Evolutionary conservation across 2,888 invertebrate species (phyloP).

Genomic region (Synanthedon formicaeformis): DNA sequence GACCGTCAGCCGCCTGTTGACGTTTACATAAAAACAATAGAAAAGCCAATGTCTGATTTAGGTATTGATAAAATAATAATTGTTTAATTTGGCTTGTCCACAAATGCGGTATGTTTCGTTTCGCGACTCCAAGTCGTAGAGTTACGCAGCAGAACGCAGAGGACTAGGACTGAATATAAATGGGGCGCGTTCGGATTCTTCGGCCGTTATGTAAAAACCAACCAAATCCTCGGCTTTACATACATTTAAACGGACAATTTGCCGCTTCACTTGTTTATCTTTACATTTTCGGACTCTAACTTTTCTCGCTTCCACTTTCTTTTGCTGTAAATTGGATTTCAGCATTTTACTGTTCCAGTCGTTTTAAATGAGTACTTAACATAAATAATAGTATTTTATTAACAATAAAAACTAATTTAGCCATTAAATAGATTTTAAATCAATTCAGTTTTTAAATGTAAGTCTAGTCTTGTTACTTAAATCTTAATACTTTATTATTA

Average conservation of each 20-base stretch:
- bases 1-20: too few species aligned
- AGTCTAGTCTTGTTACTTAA: too few species aligned
- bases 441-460: neutral
- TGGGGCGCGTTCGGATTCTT: conserved; percentile 11
- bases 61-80: too few species aligned
- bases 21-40: too few species aligned
- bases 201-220: conserved; percentile 20
- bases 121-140: neutral
- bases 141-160: neutral
- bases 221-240: conserved; percentile 23
- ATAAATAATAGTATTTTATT: too few species aligned
- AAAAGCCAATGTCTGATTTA: too few species aligned
- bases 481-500: too few species aligned
- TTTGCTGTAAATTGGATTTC: neutral
- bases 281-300: neutral
- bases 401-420: too few species aligned
- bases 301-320: neutral
- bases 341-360: too few species aligned
- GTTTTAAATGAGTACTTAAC: too few species aligned
- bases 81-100: neutral
- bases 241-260: conserved; percentile 40
- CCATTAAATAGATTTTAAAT: neutral
- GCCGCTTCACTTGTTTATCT: conserved; percentile 30
- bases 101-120: neutral
- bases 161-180: conserved; percentile 17